These are phyloP conservation scores for Callocephalon fimbriatum DNA, from an alignment of 2,113 vertebrate genomes.

Conservation along the genomic window DNA sequence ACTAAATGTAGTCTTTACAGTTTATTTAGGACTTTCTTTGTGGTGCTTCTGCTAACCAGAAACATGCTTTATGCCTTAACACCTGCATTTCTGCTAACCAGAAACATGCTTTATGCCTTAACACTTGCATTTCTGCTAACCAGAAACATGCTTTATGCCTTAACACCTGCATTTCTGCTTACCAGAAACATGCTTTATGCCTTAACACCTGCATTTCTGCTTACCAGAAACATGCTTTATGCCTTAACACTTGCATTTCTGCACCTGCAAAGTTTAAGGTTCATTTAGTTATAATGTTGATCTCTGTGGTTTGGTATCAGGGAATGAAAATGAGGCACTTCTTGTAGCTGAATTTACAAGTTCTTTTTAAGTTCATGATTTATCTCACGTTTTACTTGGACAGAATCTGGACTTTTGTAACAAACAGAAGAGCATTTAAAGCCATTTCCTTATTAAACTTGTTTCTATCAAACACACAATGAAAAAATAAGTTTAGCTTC, in stretches of 20 bases:
- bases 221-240: not conserved
- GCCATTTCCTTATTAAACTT: not conserved
- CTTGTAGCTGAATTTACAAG: not conserved
- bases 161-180: not conserved
- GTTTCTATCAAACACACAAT: not conserved
- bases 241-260: not conserved
- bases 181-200: too few species aligned
- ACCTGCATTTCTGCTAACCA: not conserved
- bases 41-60: constrained; percentile 1
- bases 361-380: not conserved
- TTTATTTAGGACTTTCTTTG: not conserved
- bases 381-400: not conserved
- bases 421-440: not conserved
- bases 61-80: not conserved
- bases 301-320: not conserved
- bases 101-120: not conserved
- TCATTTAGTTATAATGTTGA: not conserved
- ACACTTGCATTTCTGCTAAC: not conserved
- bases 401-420: not conserved
- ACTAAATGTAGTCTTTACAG: not conserved
- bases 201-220: too few species aligned
- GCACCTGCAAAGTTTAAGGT: not conserved
- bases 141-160: not conserved
- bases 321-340: not conserved
- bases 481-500: not conserved